phyloP scores from a whole-genome alignment of 2,797 vertebrate genomes.

The Crocidura indochinensis region DNA sequence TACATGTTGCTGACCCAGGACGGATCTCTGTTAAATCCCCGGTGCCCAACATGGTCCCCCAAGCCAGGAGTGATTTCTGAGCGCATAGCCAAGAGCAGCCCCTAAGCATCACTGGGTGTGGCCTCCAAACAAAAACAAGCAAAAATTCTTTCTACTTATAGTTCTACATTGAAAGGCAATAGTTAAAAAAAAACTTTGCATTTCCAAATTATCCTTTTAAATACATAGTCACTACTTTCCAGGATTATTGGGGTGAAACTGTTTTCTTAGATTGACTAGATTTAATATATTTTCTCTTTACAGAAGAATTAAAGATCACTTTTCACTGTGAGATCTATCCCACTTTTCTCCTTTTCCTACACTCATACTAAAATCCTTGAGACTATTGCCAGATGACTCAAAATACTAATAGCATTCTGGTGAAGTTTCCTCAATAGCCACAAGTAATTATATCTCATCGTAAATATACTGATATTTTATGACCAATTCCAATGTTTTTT shows the following conservation, averaged over 20 bases:
- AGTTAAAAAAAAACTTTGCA: too few relatives aligned
- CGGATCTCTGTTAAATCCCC: too few relatives aligned
- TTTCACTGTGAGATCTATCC: neutral
- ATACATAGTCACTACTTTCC: too few relatives aligned
- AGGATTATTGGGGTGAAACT: neutral
- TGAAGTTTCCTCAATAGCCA: conserved; percentile 4
- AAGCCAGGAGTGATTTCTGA: too few relatives aligned
- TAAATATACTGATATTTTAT: conserved; percentile 35
- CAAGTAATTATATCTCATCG: conserved; percentile 14
- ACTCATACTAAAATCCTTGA: neutral
- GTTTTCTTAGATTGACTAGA: neutral
- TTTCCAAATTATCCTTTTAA: too few relatives aligned
- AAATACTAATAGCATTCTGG: conserved; percentile 42
- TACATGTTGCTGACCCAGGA: too few relatives aligned
- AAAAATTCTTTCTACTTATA: too few relatives aligned
- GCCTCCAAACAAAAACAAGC: too few relatives aligned
- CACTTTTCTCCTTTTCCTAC: neutral
- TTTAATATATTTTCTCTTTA: neutral
- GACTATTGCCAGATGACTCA: conserved; percentile 3
- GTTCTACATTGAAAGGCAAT: too few relatives aligned
- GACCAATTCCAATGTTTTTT: conserved; percentile 48
- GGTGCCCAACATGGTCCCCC: too few relatives aligned
- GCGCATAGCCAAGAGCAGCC: too few relatives aligned
- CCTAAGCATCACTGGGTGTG: too few relatives aligned
- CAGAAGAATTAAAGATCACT: neutral